Evolutionary conservation across 2,888 invertebrate genomes (phyloP).

Genomic region (Ariolimax columbianus): DNA sequence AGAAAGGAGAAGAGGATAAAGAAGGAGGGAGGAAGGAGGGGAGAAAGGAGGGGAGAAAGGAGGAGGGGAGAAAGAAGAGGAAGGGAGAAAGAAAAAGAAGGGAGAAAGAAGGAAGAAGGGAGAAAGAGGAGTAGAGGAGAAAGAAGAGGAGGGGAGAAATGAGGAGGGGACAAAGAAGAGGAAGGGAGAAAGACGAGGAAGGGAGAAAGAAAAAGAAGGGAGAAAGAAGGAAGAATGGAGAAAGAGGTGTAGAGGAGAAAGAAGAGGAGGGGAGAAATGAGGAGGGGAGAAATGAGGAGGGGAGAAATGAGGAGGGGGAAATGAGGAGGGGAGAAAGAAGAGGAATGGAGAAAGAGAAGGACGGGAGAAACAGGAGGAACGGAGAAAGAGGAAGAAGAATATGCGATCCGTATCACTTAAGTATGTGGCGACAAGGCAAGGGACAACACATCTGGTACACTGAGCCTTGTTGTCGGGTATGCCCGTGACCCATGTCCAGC

Average conservation of each 20-base stretch:
- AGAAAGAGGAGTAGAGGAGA: too few species aligned
- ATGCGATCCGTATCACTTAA: too few species aligned
- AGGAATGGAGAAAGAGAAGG: neutral
- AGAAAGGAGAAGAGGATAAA: too few species aligned
- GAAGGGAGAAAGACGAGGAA: neutral
- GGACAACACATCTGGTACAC: too few species aligned
- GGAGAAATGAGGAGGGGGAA: neutral
- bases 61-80: neutral
- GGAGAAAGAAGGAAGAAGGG: neutral
- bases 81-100: too few species aligned
- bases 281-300: neutral
- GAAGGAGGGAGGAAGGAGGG: too few species aligned
- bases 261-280: neutral
- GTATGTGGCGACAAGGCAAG: too few species aligned
- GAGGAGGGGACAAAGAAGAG: neutral
- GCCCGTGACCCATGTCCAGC: too few species aligned
- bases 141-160: neutral
- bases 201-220: neutral
- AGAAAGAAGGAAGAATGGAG: too few species aligned
- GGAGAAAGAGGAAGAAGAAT: neutral
- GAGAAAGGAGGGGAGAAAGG: neutral
- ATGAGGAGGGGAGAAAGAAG: neutral
- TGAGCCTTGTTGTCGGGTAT: too few species aligned
- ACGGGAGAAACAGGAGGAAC: neutral
- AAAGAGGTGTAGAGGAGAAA: too few species aligned